Percentiles rank a stretch among this genome's conserved stretches.
Conservation (phyloP, 2,113 vertebrate genomes). For the Paratilapia polleni region DNA sequence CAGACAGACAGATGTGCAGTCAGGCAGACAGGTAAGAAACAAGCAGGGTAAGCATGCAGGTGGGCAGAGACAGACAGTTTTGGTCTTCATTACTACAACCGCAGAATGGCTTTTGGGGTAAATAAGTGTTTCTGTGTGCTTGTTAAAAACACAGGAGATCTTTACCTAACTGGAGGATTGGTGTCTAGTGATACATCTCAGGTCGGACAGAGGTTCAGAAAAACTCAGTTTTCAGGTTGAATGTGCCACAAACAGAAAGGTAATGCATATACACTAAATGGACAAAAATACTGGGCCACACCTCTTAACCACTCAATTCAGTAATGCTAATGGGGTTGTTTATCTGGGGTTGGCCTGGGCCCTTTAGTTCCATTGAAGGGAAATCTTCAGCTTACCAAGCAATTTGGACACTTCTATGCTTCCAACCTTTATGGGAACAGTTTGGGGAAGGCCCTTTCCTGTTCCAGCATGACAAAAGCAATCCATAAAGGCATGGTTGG, state of each 20-base stretch:
- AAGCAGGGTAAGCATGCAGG: not conserved
- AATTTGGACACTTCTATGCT: not conserved
- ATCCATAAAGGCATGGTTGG: no score
- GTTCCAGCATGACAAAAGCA: not conserved
- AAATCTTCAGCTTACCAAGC: not conserved
- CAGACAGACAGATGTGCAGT: constrained; percentile 11
- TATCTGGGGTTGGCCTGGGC: not conserved
- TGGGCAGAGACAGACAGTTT: constrained; percentile 2
- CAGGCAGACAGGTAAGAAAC: constrained; percentile 28
- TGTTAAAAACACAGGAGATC: not conserved
- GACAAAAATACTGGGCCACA: not conserved
- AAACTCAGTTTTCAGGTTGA: not conserved
- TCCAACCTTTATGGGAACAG: not conserved
- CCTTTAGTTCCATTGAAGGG: not conserved
- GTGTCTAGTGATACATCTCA: not conserved
- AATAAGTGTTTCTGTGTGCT: not conserved
- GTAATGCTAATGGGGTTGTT: not conserved
- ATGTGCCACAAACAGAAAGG: not conserved
- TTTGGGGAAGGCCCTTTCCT: not conserved
- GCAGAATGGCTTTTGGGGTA: not conserved
- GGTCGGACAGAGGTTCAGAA: not conserved
- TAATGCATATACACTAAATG: not conserved
- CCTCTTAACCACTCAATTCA: not conserved
- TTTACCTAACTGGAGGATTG: not conserved
- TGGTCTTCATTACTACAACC: constrained; percentile 15